A percentile compares a stretch with the other conserved stretches of the same genome.
Evolutionary conservation across 2,888 invertebrate genomes (phyloP).

Genomic region (Asteroscopus sphinx): DNA sequence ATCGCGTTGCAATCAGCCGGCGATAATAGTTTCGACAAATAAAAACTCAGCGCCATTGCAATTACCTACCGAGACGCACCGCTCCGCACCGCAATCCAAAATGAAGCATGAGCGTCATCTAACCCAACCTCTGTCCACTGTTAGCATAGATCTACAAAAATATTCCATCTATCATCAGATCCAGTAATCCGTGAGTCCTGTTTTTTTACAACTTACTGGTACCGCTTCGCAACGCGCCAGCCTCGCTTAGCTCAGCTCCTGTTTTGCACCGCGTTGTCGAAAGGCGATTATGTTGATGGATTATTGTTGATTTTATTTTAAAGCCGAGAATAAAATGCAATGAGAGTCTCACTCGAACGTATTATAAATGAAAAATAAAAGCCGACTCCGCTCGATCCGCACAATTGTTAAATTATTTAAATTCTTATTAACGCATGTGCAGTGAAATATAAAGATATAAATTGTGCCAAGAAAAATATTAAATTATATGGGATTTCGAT

Average conservation of each 20-base stretch:
- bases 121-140: no score
- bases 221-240: not conserved
- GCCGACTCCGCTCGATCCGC: conserved; percentile 2
- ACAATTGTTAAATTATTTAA: conserved; percentile 4
- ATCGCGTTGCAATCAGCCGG: conserved; percentile 10
- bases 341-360: conserved; percentile 13
- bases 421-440: no score
- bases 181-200: no score
- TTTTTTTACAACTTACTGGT: not conserved
- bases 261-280: not conserved
- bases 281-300: conserved; percentile 14
- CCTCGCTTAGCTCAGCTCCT: not conserved
- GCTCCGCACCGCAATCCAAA: not conserved
- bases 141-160: no score
- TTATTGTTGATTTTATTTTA: conserved; percentile 38
- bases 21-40: conserved; percentile 1
- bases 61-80: not conserved
- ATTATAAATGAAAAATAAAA: conserved; percentile 29
- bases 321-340: conserved; percentile 34
- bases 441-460: no score
- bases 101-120: not conserved
- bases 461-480: no score
- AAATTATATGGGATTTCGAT: no score
- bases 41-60: conserved; percentile 10
- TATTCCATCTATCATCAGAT: no score